Evolutionary conservation across 2,888 invertebrate genomes (phyloP).

Genomic region (Metalampra italica): DNA sequence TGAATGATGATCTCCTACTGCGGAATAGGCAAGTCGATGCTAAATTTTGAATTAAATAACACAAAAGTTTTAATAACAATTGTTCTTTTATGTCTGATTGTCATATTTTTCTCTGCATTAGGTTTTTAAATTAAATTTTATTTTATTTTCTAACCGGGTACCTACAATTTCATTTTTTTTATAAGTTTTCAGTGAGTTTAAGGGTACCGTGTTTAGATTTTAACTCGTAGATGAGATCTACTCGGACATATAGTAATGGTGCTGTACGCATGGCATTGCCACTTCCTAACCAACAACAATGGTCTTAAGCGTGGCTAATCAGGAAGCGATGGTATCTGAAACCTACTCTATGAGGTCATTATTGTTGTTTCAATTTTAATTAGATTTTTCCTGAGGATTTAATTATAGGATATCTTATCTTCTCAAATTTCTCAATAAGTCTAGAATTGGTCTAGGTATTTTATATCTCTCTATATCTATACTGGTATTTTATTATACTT

Average conservation of each 20-base stretch:
- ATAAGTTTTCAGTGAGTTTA: background rate
- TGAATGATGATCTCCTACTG: slow-evolving; percentile 30
- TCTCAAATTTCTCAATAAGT: no score
- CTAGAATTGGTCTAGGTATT: no score
- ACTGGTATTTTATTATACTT: no score
- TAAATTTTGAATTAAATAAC: background rate
- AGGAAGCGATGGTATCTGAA: slow-evolving; percentile 45
- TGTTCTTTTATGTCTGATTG: background rate
- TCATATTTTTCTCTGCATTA: background rate
- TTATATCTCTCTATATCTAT: no score
- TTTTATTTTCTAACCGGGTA: no score
- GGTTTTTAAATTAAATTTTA: no score
- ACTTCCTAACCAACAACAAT: slow-evolving; percentile 28
- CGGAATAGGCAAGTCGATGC: background rate
- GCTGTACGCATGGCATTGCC: slow-evolving; percentile 1
- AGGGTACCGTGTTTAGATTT: no score
- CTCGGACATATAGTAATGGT: background rate
- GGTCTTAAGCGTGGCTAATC: slow-evolving; percentile 42
- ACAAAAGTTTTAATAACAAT: background rate
- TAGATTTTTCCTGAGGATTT: background rate
- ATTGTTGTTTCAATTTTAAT: background rate
- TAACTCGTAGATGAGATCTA: background rate
- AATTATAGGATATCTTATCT: background rate
- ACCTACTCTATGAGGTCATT: slow-evolving; percentile 5
- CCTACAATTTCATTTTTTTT: no score